Evolutionary conservation across 2,888 invertebrate genomes (phyloP).

Genomic region (Anthoptus insignis): DNA sequence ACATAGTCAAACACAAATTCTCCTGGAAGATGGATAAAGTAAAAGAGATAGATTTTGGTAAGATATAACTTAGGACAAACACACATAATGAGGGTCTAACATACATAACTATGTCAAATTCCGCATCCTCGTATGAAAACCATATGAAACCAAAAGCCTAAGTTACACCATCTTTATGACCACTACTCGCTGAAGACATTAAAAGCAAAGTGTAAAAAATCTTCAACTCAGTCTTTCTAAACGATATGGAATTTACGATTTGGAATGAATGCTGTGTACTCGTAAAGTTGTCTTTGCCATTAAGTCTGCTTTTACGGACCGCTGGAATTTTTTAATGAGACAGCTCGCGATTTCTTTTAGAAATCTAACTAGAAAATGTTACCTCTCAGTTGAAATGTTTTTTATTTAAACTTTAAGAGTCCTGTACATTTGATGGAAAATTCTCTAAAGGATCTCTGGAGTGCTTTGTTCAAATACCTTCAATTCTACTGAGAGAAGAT

Average conservation of each 20-base stretch:
- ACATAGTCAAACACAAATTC: no score
- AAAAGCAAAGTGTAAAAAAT: background rate
- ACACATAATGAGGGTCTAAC: no score
- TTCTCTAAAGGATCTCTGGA: background rate
- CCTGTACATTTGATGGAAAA: background rate
- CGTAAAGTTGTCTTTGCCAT: conserved; percentile 8
- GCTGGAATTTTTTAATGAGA: conserved; percentile 14
- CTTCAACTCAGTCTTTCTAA: background rate
- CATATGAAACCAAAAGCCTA: no score
- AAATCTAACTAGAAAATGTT: conserved; percentile 10
- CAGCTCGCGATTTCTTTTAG: conserved; percentile 8
- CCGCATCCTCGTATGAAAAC: no score
- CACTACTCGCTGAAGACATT: background rate
- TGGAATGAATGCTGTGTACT: conserved; percentile 6
- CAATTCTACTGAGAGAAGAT: no score
- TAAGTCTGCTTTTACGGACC: conserved; percentile 12
- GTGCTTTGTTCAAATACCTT: conserved; percentile 13
- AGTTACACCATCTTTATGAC: no score
- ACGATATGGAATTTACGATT: conserved; percentile 9
- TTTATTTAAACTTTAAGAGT: background rate
- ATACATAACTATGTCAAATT: no score
- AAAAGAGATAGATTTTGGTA: no score
- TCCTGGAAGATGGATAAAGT: no score
- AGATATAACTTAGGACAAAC: no score
- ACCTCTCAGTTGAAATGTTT: conserved; percentile 2